These are phyloP conservation scores for Platichthys stellatus DNA, from an alignment of 2,113 vertebrate genomes.

Conservation along the genomic window DNA sequence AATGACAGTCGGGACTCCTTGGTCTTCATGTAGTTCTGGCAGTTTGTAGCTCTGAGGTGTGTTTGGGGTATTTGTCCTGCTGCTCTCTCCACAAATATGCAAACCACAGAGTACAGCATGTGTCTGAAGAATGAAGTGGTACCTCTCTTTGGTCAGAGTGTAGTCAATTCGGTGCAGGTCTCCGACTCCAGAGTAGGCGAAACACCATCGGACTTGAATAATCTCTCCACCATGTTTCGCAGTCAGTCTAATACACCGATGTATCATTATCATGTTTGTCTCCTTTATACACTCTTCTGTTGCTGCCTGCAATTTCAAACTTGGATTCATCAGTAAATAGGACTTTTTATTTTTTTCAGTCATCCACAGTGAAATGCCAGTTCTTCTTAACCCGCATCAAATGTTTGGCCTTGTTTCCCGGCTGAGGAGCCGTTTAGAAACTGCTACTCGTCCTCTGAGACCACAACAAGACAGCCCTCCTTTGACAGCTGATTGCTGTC, in stretches of 20 bases:
- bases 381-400: background rate
- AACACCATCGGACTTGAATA: background rate
- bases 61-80: background rate
- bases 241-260: background rate
- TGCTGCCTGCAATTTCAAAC: background rate
- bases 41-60: background rate
- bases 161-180: background rate
- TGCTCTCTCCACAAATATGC: background rate
- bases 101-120: background rate
- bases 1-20: no score
- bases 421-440: background rate
- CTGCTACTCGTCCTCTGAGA: constrained; percentile 1
- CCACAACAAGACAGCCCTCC: background rate
- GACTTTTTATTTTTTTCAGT: background rate
- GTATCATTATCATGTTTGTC: background rate
- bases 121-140: background rate
- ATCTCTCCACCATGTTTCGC: background rate
- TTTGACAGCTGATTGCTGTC: background rate
- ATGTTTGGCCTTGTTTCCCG: background rate
- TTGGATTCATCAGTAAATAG: background rate
- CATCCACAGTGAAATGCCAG: background rate
- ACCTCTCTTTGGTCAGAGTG: background rate
- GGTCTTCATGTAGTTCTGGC: no score
- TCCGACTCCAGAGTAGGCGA: background rate
- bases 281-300: background rate